Percentiles rank a stretch among this genome's conserved stretches.
Evolutionary conservation across 2,797 vertebrate genomes (phyloP).

Genomic region (Enteromius trimaculatus): DNA sequence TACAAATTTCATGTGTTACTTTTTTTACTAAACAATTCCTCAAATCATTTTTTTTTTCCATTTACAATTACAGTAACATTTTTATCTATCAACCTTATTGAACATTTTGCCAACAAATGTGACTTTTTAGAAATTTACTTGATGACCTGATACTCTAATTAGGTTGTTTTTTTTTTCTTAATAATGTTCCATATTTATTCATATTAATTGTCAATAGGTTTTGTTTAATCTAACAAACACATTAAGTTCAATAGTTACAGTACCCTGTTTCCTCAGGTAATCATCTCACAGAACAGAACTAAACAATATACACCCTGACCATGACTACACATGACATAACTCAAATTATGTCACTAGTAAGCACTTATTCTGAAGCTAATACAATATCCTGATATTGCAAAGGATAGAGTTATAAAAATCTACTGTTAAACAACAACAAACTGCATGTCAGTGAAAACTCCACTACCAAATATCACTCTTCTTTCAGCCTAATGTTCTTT

Average conservation of each 20-base stretch:
- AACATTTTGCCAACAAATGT: not conserved
- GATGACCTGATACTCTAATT: not conserved
- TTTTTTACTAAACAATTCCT: not conserved
- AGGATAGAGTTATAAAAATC: conserved; percentile 38
- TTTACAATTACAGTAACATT: too few relatives aligned
- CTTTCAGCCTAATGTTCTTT: not conserved
- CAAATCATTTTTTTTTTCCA: not conserved
- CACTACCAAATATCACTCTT: not conserved
- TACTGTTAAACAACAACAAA: not conserved
- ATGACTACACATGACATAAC: not conserved
- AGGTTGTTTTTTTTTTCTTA: too few relatives aligned
- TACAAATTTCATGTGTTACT: too few relatives aligned
- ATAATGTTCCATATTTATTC: not conserved
- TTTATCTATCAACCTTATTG: not conserved
- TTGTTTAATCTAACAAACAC: not conserved
- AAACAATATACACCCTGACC: not conserved
- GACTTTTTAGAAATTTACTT: not conserved
- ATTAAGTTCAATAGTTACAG: not conserved
- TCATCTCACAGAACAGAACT: not conserved
- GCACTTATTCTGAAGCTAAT: conserved; percentile 34
- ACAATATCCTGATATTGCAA: conserved; percentile 37
- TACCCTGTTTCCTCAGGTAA: not conserved
- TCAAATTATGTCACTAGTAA: not conserved
- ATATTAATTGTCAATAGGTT: not conserved
- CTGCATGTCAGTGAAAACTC: not conserved